A percentile compares a stretch with the other conserved stretches of the same genome.
These are phyloP conservation scores for Anastrepha ludens DNA, from an alignment of 1,140 invertebrate species.

Conservation along the genomic window DNA sequence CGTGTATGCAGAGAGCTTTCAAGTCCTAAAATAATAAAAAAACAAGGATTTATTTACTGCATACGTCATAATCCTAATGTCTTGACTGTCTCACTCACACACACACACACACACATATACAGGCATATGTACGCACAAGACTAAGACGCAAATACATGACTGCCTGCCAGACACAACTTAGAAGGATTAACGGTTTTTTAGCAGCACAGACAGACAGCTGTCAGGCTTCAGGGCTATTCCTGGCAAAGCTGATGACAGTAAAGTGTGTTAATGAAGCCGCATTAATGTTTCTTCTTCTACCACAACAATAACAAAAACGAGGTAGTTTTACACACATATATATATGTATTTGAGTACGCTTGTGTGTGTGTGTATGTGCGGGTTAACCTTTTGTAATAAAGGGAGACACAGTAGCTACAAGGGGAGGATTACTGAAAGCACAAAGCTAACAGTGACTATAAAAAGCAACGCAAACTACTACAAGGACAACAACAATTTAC, in stretches of 20 bases:
- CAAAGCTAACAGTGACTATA: constrained; percentile 1
- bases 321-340: neutral
- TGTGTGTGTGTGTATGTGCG: neutral
- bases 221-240: constrained; percentile 12
- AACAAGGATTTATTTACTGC: too few species aligned
- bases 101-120: neutral
- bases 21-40: too few species aligned
- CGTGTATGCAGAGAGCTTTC: too few species aligned
- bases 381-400: neutral
- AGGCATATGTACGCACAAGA: neutral
- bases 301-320: neutral
- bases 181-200: constrained; percentile 38
- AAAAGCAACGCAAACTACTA: constrained; percentile 33
- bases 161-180: constrained; percentile 33
- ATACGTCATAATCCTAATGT: too few species aligned
- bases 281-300: constrained; percentile 39
- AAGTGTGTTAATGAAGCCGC: constrained; percentile 50
- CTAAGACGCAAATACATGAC: constrained; percentile 9
- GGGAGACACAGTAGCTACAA: neutral
- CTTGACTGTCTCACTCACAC: neutral
- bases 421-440: neutral
- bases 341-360: neutral
- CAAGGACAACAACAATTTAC: constrained; percentile 41
- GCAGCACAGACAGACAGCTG: constrained; percentile 4
- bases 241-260: constrained; percentile 39